Evolutionary conservation across 2,797 vertebrate genomes (phyloP).

Genomic region (Rhabdomys pumilio): DNA sequence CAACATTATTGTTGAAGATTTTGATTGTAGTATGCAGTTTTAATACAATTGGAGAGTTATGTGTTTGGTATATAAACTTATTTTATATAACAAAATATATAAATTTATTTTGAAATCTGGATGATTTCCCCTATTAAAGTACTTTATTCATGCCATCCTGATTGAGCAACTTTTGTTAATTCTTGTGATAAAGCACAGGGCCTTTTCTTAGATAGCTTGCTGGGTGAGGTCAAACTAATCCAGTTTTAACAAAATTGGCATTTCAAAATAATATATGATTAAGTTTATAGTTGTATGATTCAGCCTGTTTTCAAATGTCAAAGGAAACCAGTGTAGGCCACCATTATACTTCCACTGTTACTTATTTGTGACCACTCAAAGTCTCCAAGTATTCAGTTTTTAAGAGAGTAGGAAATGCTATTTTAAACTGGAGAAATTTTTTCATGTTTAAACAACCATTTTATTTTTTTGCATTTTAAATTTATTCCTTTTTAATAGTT

Average conservation of each 20-base stretch:
- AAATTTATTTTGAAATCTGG: slow-evolving; percentile 45
- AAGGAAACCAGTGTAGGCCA: slow-evolving; percentile 52
- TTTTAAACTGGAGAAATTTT: slow-evolving; percentile 52
- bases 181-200: background rate
- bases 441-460: background rate
- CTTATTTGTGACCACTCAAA: slow-evolving; percentile 30
- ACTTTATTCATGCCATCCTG: background rate
- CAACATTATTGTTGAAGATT: background rate
- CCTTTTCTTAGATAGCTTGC: slow-evolving; percentile 45
- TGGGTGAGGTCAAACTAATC: slow-evolving; percentile 61
- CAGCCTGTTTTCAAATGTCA: slow-evolving; percentile 72
- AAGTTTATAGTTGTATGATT: slow-evolving; percentile 66
- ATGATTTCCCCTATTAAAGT: slow-evolving; percentile 48
- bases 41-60: background rate
- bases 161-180: slow-evolving; percentile 38
- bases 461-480: slow-evolving; percentile 47
- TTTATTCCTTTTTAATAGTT: slow-evolving; percentile 24
- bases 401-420: slow-evolving; percentile 7
- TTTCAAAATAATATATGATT: slow-evolving; percentile 77
- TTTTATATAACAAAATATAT: background rate
- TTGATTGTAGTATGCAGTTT: slow-evolving; percentile 19
- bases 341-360: slow-evolving; percentile 61
- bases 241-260: slow-evolving; percentile 70
- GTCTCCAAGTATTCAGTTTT: slow-evolving; percentile 49
- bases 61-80: slow-evolving; percentile 28